Percentiles rank a stretch among this genome's conserved stretches.
Conservation (phyloP, 2,113 vertebrate species). For the Corynorhinus townsendii region DNA sequence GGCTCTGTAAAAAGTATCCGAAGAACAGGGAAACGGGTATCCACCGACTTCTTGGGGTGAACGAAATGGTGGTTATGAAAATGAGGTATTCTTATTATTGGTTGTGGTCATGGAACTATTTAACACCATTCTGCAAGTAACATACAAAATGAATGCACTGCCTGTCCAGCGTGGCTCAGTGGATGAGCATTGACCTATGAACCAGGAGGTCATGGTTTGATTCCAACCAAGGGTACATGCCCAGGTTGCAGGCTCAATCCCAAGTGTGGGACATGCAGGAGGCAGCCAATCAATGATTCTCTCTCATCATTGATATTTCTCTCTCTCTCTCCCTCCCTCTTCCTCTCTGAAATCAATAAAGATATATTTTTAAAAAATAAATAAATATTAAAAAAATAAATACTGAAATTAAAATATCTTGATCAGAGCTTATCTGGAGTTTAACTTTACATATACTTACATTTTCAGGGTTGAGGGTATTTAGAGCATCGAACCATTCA, state of each 20-base stretch:
- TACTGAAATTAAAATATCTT: neutral
- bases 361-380: neutral
- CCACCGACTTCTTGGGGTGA: neutral
- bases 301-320: too few species aligned
- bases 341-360: too few species aligned
- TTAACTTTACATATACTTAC: slow-evolving; percentile 33
- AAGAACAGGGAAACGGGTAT: neutral
- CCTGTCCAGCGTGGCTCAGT: too few species aligned
- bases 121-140: neutral
- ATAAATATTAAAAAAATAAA: neutral
- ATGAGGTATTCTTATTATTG: neutral
- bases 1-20: neutral
- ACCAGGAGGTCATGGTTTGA: too few species aligned
- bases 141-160: neutral
- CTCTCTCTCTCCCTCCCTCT: too few species aligned
- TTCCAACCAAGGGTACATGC: too few species aligned
- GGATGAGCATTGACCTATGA: too few species aligned
- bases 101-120: neutral
- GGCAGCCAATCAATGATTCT: too few species aligned
- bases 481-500: neutral
- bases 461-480: neutral
- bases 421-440: neutral
- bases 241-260: too few species aligned
- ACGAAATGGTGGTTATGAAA: slow-evolving; percentile 21
- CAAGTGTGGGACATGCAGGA: too few species aligned